A percentile compares a stretch with the other conserved stretches of the same genome.
phyloP scores from a whole-genome alignment of 2,113 vertebrate species.

The Plecotus auritus region DNA sequence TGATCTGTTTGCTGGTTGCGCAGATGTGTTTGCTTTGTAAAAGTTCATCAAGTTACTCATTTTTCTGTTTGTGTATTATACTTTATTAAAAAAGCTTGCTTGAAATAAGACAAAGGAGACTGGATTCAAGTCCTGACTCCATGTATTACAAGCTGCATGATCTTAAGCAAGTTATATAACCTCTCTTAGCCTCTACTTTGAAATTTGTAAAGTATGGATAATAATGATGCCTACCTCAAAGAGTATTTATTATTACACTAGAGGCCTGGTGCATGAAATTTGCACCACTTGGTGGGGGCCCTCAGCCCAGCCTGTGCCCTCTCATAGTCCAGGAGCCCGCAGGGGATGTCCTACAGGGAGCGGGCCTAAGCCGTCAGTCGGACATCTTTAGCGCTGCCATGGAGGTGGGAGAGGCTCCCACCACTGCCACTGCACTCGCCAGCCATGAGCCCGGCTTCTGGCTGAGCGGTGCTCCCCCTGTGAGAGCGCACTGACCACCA shows the following conservation, averaged over 20 bases:
- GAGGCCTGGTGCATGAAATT: no score
- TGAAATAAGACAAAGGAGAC: constrained; percentile 19
- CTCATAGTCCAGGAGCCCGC: no score
- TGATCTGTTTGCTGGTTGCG: neutral
- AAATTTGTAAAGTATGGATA: neutral
- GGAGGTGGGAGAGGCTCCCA: no score
- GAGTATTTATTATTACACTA: neutral
- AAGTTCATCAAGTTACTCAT: neutral
- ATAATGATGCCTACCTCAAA: neutral
- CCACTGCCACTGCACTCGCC: no score
- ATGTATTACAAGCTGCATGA: neutral
- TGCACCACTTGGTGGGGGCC: no score
- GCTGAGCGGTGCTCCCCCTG: no score
- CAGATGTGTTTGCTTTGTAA: neutral
- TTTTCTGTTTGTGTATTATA: neutral
- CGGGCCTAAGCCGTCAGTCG: no score
- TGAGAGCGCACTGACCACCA: no score
- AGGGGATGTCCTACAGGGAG: no score
- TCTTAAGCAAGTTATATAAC: neutral
- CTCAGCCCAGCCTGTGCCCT: no score
- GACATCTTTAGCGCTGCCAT: no score
- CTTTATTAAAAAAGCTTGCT: neutral
- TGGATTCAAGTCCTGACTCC: neutral
- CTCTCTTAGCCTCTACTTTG: neutral
- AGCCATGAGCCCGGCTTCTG: no score